phyloP scores from a whole-genome alignment of 2,113 vertebrate genomes.

The Haemorhous mexicanus region DNA sequence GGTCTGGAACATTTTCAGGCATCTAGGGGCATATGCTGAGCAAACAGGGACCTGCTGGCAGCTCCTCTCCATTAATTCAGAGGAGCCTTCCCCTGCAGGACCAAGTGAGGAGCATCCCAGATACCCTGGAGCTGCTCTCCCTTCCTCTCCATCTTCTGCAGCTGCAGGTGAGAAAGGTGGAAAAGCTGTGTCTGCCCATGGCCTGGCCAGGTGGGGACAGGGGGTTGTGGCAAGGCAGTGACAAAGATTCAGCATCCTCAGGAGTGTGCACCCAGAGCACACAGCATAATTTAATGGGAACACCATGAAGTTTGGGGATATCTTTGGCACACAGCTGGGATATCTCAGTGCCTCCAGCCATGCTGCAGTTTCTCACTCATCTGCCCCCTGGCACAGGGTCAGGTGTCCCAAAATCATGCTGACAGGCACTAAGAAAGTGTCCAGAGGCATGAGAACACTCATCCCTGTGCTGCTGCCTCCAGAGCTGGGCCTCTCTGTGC shows the following conservation, averaged over 20 bases:
- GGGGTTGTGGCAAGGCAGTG: rapidly evolving
- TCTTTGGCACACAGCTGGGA: not conserved
- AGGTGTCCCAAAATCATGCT: not conserved
- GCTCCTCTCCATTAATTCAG: not conserved
- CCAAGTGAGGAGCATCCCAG: not conserved
- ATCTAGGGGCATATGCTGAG: not conserved
- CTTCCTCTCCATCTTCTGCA: not conserved
- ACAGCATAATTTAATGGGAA: not conserved
- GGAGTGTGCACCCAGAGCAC: not conserved
- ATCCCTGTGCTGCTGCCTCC: not conserved
- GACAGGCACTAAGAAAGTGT: not conserved
- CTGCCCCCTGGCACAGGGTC: not conserved
- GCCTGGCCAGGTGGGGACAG: not conserved
- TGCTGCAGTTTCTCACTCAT: not conserved
- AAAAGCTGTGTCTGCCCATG: not conserved
- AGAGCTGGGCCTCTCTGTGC: not conserved
- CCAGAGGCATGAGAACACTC: not conserved
- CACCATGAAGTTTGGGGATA: not conserved
- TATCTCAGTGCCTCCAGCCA: not conserved
- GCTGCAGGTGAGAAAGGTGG: not conserved
- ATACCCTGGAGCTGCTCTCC: not conserved
- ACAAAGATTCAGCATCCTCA: not conserved
- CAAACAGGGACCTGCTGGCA: not conserved
- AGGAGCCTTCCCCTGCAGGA: not conserved
- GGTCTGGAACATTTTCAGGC: not conserved